Evolutionary conservation across 2,113 vertebrate genomes (phyloP), one percentile per base, ranked within the genome.

Genomic region (Cephalopholis sonnerati): DNA sequence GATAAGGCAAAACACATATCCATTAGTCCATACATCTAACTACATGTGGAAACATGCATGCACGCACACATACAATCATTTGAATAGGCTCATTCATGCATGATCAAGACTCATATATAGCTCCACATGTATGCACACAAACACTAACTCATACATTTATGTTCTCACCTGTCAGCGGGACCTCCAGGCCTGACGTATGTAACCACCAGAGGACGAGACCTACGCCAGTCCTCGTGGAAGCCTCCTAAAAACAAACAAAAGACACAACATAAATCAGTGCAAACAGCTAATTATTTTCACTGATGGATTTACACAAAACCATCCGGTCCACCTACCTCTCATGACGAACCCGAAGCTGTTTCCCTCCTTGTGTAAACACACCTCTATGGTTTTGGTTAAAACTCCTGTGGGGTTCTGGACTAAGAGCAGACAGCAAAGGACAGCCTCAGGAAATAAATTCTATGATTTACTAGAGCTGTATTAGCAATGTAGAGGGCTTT

Each of bases 341-440:
- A 99, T 94, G 77, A 99, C 98, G 0, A 99, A 99, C 50, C 98
- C 98, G 88, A 98, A 99, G 93, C 98, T 99, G 93, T 96, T 98
- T 76, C 98, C 98, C 89, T 99, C 98, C 91, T 99, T 99, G 93
- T 97, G 96, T 79, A 99, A 94, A 58, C 96, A 96, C 91, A 99
- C 96, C 17, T 99, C 98, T 7, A 98, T 96, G 3, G 97, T 99
- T 95, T 98, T 99, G 66, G 97, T 96, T 91, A 97, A 89, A 87
- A 97, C 94, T 82, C 96, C 97, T 27, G 95, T 94, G 15, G 94
- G 95, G 89, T 96, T 97, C 2, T 97, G 97, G 67, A 97, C 98
- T 99, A 55, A 54, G 63, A 74, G 17, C 0, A 29, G 15, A 80
- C 59, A 86, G 32, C n/a, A 66, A 74, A 29, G 22, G 22, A 50